phyloP scores from a whole-genome alignment of 1,140 invertebrate species.

The Zaprionus inermis region DNA sequence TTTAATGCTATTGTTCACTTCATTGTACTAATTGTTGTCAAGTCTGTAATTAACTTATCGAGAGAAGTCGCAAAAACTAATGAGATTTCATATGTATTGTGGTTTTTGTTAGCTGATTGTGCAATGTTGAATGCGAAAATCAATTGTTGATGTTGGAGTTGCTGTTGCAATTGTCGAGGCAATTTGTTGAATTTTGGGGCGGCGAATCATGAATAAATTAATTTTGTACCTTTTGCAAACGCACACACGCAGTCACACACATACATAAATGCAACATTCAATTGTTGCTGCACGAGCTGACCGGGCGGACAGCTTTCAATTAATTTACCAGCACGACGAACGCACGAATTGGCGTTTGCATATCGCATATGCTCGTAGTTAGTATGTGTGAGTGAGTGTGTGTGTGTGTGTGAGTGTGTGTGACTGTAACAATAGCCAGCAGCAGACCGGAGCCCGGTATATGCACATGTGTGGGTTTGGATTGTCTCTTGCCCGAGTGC shows the following conservation, averaged over 20 bases:
- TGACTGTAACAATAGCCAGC: conserved; percentile 31
- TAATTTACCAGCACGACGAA: conserved; percentile 67
- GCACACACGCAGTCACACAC: neutral
- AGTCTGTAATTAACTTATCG: conserved; percentile 62
- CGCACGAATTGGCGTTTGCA: conserved; percentile 58
- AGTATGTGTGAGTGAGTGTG: neutral
- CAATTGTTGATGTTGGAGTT: conserved; percentile 17
- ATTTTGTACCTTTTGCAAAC: conserved; percentile 53
- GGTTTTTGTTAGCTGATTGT: too few relatives aligned
- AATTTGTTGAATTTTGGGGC: neutral
- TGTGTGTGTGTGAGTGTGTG: neutral
- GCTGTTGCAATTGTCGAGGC: neutral
- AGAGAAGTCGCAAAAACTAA: conserved; percentile 12
- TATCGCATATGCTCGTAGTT: conserved; percentile 42
- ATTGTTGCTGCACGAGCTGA: conserved; percentile 59
- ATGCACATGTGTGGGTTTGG: conserved; percentile 36
- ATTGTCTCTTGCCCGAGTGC: conserved; percentile 59
- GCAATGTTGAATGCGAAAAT: conserved; percentile 23
- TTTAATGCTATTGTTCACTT: conserved; percentile 54
- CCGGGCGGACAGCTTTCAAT: conserved; percentile 52
- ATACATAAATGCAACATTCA: conserved; percentile 67
- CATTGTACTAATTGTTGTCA: conserved; percentile 52
- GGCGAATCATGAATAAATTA: conserved; percentile 56
- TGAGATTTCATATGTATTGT: conserved; percentile 16
- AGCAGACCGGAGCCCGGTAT: conserved; percentile 12